Base-by-base conservation (phyloP, 2,797 vertebrate species). In the Gymnopithys bicolor region DNA sequence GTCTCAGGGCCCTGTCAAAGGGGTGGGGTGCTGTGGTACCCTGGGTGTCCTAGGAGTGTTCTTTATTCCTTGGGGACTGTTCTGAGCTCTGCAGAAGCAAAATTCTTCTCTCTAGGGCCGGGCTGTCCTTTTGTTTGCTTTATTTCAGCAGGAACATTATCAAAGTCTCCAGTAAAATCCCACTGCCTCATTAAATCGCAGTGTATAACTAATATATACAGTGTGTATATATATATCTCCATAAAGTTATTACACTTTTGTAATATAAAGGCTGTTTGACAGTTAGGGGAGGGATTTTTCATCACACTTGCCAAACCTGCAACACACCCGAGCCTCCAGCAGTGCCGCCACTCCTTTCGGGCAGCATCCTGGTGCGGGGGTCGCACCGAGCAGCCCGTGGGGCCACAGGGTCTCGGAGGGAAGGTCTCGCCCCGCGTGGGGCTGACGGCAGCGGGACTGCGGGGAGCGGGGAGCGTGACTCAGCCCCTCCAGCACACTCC, bases 401-500 rank as follows among this genome's bases (percentile, higher is more conserved):
- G 12, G 35, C 68, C n/a, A 0, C 37, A 19, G 67, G 18, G 19
- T 8, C 5, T 23, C 0, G 5, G 52, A 4, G 2, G 3, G 1
- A 2, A 3, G 0, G 5, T 3, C 30, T 0, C 1, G 2, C 8
- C 58, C 23, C 0, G 0, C 1, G 1, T 3, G 45, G 67, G 52
- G 56, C 69, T 24, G 73, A 1, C 0, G 16, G 43, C n/a, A 5
- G 30, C 1, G 8, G 25, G 28, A 12, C 70, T 81, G 84, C 77
- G 5, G 75, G 32, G 2, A 8, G 5, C 5, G 10, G 24, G 56
- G 2, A 66, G 32, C 8, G 45, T 94, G 91, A 91, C 89, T 94
- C 95, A 96, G 94, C 92, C 45, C 0, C 68, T 75, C 13, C 12
- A 11, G 82, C 71, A 3, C 28, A 6, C 21, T 12, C 45, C 7